Conservation (phyloP, 1,140 invertebrate species). For the Papilio glaucus region DNA sequence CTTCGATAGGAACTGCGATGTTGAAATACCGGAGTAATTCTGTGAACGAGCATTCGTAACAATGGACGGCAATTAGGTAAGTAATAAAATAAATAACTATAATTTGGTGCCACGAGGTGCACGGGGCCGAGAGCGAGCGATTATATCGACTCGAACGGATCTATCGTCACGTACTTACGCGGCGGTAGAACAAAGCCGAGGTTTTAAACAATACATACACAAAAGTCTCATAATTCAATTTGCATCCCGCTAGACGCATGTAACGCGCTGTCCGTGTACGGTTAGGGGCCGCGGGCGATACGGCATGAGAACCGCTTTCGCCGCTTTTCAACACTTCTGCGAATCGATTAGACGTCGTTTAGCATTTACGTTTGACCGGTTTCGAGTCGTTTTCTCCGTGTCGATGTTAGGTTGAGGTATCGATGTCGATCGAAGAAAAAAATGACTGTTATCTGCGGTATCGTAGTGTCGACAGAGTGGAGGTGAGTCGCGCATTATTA, state of each 20-base stretch:
- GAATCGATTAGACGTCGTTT: conserved; percentile 72
- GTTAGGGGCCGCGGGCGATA: conserved; percentile 60
- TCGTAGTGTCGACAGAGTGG: conserved; percentile 52
- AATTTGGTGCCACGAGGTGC: conserved; percentile 71
- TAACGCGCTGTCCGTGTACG: conserved; percentile 61
- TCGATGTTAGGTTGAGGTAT: conserved; percentile 35
- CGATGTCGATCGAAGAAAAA: conserved; percentile 40
- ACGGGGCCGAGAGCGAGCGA: conserved; percentile 61
- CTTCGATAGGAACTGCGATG: conserved; percentile 38
- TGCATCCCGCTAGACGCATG: conserved; percentile 78
- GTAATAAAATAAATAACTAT: conserved; percentile 76
- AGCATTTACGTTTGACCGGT: conserved; percentile 46
- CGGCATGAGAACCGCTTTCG: conserved; percentile 74
- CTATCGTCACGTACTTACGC: conserved; percentile 79
- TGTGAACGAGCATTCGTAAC: conserved; percentile 56
- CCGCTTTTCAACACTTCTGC: conserved; percentile 78
- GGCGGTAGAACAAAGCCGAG: conserved; percentile 76
- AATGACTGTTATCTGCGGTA: conserved; percentile 46
- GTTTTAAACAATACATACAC: conserved; percentile 70
- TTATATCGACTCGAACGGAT: conserved; percentile 72
- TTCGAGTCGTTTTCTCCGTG: conserved; percentile 7
- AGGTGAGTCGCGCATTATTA: conserved; percentile 81
- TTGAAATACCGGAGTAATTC: conserved; percentile 39
- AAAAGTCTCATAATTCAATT: conserved; percentile 83
- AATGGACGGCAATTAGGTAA: conserved; percentile 77